phyloP scores from a whole-genome alignment of 2,797 vertebrate species.

The Glossophaga mutica region DNA sequence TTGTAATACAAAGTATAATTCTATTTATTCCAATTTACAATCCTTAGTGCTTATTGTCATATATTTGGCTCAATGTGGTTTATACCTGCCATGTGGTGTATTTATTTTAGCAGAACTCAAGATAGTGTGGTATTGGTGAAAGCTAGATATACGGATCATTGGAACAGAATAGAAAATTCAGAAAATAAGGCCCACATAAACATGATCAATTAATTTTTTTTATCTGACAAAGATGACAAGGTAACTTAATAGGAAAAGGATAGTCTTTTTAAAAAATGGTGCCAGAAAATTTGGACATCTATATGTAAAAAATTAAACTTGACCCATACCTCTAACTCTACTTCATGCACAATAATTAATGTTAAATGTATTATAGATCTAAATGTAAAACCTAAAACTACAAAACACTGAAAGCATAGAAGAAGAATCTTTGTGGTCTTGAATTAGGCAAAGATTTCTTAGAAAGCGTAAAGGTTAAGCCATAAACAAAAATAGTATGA shows the following conservation, averaged over 20 bases:
- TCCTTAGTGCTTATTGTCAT: not conserved
- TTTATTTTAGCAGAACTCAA: not conserved
- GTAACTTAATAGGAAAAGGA: not conserved
- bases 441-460: not conserved
- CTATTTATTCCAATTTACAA: not conserved
- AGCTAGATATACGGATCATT: not conserved
- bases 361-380: not conserved
- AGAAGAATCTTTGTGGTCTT: not conserved
- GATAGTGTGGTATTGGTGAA: not conserved
- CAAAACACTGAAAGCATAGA: not conserved
- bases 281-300: not conserved
- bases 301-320: not conserved
- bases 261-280: not conserved
- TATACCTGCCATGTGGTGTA: not conserved
- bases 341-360: not conserved
- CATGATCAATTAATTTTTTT: not conserved
- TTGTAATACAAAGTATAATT: not conserved
- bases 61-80: not conserved
- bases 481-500: not conserved
- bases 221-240: not conserved
- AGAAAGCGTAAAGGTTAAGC: not conserved
- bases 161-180: not conserved
- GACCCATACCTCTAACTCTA: not conserved
- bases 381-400: not conserved
- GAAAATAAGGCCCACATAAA: not conserved